Evolutionary conservation across 1,140 invertebrate species (phyloP), one percentile per base, ranked within the genome.

Genomic region (Dreissena polymorpha): DNA sequence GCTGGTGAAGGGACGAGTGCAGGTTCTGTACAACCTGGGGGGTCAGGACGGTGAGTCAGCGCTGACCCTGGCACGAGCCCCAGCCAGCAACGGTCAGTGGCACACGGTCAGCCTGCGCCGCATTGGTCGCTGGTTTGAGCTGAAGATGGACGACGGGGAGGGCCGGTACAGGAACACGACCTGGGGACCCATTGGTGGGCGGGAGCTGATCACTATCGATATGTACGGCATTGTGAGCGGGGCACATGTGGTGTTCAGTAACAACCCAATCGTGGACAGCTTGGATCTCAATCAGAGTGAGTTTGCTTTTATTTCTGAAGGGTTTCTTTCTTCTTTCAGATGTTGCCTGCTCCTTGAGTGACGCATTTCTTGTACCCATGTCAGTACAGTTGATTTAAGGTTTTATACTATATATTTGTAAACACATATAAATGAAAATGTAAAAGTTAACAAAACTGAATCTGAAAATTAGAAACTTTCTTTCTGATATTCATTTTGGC

Each of bases 21-120:
- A 85, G 13, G 86, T 91, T 53, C 83, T 82, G 16, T 99, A 97
- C 91, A 99, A 99, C 92, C 92, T 99, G 16, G 99, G 99, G 90
- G 98, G 97, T 39, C 93, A 97, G 29, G 81, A 85, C 94, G 97
- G 83, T 97, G 99, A 92, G 95, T 95, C 88, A 96, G 55, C 97
- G 91, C 95, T 99, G 76, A 98, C 97, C 96, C 93, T 99, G 14
- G 97, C 96, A 75, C 95, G 96, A 50, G 96, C 98, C 18, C 95
- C 96, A 3, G 97, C 99, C 0, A 97, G 98, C 90, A 98, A 99
- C 93, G 98, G 98, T 14, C 97, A 98, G 89, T 99, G 98, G 98
- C 98, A 99, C 91, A 97, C 97, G 12, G 97, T 98, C 0, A 95
- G 96, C 27, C 82, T 93, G 68, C 82, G 89, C 21, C 95, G 98